phyloP scores from a whole-genome alignment of 2,888 invertebrate species.

The Ophion ventricosus region DNA sequence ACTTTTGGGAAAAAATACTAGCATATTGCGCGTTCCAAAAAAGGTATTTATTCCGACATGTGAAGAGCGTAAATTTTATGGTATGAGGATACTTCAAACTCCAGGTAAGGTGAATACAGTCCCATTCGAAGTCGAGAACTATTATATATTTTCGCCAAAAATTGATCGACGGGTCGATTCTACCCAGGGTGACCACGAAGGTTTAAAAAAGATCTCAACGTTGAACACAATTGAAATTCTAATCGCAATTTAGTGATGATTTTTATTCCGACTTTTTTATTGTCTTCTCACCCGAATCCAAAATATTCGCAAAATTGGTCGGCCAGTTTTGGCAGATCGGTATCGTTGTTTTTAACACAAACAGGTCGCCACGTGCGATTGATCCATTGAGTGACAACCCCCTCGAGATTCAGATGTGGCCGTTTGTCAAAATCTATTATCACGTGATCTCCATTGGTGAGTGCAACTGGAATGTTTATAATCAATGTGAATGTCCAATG shows the following conservation, averaged over 20 bases:
- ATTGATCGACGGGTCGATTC: too few relatives aligned
- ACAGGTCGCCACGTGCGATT: slow-evolving; percentile 87
- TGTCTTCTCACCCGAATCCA: slow-evolving; percentile 86
- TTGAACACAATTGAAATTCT: background rate
- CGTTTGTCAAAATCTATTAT: slow-evolving; percentile 86
- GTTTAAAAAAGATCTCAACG: background rate
- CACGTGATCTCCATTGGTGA: slow-evolving; percentile 87
- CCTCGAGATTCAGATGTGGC: slow-evolving; percentile 86
- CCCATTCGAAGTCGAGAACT: too few relatives aligned
- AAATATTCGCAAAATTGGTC: slow-evolving; percentile 87
- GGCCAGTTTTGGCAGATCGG: slow-evolving; percentile 79
- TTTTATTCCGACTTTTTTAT: background rate
- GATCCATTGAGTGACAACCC: slow-evolving; percentile 87
- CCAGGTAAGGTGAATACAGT: too few relatives aligned
- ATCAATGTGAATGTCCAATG: background rate
- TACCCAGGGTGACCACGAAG: too few relatives aligned
- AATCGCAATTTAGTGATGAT: background rate
- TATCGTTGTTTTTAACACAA: slow-evolving; percentile 84
- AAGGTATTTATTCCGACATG: too few relatives aligned
- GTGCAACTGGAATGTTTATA: slow-evolving; percentile 84
- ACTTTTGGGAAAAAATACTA: too few relatives aligned
- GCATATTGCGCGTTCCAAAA: too few relatives aligned
- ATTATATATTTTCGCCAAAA: too few relatives aligned
- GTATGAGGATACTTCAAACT: too few relatives aligned
- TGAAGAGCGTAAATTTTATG: too few relatives aligned